Evolutionary conservation across 2,888 invertebrate genomes (phyloP), one percentile per base, ranked within the genome.

Genomic region (Pterostichus madidus): DNA sequence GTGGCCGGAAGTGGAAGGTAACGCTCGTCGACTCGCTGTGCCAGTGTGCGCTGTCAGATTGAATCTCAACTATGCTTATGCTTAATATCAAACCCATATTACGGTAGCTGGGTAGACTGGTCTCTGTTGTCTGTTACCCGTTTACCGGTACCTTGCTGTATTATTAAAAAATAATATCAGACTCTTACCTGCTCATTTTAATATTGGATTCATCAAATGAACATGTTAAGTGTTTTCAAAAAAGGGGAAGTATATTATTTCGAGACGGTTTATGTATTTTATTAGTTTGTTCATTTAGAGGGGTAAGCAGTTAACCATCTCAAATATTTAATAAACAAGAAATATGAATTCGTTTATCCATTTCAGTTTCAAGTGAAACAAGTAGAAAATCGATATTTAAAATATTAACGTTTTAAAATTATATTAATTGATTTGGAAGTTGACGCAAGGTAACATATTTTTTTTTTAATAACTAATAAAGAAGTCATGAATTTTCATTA

Each of bases 1-100:
- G 80, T 80, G 80, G 73, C 80, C 80, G 80, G 80, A 80, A 80
- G 80, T 80, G 35, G 80, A 56, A 59, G 78, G 80, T 68, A 73
- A 80, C 71, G 80, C 49, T 71, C 80, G 52, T 56, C 35, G 32
- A 11, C 17, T 71, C 68, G 10, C 15, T 61, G 46, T 80, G 15
- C 49, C 68, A 4, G 11, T 61, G 61, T 80, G 10, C 49, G 49
- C 61, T 79, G 68, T 80, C 52, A 68, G 68, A 68, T 80, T 64
- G 32, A 80, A 80, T 80, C 80, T 64, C 80, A 49, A 52, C 32
- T 39, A 56, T 13, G 24, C 59, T 1, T 59, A 59, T 59, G 35
- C 35, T n/a, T 13, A 13, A 3, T 11, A 49, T 49, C 10, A 49
- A 49, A 49, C 49, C 49, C 49, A 13, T 49, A 49, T 49, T 49